Evolutionary conservation across 2,797 vertebrate genomes (phyloP).

Genomic region (Helicolenus hilgendorfi): DNA sequence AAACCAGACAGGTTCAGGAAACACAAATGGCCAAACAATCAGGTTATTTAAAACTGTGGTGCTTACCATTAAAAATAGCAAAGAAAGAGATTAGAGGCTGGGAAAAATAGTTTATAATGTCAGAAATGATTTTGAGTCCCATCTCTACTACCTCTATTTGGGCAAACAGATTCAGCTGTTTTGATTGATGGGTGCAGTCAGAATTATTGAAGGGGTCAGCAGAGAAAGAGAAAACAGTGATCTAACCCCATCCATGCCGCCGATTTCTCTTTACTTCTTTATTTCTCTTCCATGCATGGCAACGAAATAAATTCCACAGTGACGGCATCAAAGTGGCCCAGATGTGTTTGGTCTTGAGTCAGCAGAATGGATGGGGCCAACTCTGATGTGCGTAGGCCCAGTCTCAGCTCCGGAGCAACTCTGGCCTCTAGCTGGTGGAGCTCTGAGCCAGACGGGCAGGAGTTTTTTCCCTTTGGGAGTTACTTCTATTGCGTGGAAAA

Average conservation of each 20-base stretch:
- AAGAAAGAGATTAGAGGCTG: not conserved
- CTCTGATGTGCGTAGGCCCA: conserved; percentile 22
- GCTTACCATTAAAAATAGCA: not conserved
- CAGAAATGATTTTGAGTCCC: not conserved
- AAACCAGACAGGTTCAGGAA: not conserved
- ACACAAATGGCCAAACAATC: not conserved
- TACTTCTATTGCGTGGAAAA: not conserved
- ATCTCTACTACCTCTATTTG: not conserved
- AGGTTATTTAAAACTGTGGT: not conserved
- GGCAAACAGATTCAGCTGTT: not conserved
- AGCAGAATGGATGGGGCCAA: conserved; percentile 30
- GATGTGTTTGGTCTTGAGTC: conserved; percentile 58
- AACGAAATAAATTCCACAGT: conserved; percentile 42
- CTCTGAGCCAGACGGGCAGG: conserved; percentile 15
- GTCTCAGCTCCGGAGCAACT: conserved; percentile 35
- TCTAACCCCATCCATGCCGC: conserved; percentile 16
- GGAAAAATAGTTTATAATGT: not conserved
- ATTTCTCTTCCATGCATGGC: not conserved
- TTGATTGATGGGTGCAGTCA: conserved; percentile 32
- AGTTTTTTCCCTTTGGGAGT: conserved; percentile 10
- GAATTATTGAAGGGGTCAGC: conserved; percentile 34
- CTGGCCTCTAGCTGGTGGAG: conserved; percentile 48
- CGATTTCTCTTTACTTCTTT: conserved; percentile 32
- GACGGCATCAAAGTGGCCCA: conserved; percentile 52
- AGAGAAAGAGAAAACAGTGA: conserved; percentile 42